Percentiles rank a stretch among this genome's conserved stretches.
phyloP scores from a whole-genome alignment of 2,888 invertebrate genomes.

The Synanthedon andrenaeformis region DNA sequence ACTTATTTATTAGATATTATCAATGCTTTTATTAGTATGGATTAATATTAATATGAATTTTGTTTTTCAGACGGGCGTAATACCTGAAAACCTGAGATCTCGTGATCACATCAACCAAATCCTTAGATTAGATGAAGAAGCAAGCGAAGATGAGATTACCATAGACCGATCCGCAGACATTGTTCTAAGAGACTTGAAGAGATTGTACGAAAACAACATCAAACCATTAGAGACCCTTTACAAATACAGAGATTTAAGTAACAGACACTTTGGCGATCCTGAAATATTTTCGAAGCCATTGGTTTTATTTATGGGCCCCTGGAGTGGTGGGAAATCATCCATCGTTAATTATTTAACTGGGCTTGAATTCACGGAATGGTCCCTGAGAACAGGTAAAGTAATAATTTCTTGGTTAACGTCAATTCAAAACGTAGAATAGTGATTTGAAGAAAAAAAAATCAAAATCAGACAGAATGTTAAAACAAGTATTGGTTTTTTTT shows the following conservation, averaged over 20 bases:
- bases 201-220: slow-evolving; percentile 86
- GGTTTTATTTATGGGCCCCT: slow-evolving; percentile 94
- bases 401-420: neutral
- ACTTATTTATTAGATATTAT: neutral
- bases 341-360: slow-evolving; percentile 93
- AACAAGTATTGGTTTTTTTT: too few species aligned
- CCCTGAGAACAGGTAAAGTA: slow-evolving; percentile 84
- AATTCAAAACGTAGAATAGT: too few species aligned
- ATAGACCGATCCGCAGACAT: slow-evolving; percentile 81
- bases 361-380: slow-evolving; percentile 85
- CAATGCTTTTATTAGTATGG: neutral
- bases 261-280: slow-evolving; percentile 91
- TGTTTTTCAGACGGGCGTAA: slow-evolving; percentile 74
- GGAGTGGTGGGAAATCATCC: slow-evolving; percentile 96
- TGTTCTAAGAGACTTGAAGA: slow-evolving; percentile 86
- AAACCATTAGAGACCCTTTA: slow-evolving; percentile 91
- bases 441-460: too few species aligned
- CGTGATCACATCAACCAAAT: slow-evolving; percentile 85
- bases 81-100: slow-evolving; percentile 82
- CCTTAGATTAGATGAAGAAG: slow-evolving; percentile 82
- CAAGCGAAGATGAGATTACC: slow-evolving; percentile 76
- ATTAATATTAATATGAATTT: neutral
- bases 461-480: too few species aligned
- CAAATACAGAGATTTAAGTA: slow-evolving; percentile 92
- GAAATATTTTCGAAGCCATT: slow-evolving; percentile 96